These are phyloP conservation scores for Tipula lateralis DNA, from an alignment of 2,888 invertebrate genomes.

Conservation along the genomic window DNA sequence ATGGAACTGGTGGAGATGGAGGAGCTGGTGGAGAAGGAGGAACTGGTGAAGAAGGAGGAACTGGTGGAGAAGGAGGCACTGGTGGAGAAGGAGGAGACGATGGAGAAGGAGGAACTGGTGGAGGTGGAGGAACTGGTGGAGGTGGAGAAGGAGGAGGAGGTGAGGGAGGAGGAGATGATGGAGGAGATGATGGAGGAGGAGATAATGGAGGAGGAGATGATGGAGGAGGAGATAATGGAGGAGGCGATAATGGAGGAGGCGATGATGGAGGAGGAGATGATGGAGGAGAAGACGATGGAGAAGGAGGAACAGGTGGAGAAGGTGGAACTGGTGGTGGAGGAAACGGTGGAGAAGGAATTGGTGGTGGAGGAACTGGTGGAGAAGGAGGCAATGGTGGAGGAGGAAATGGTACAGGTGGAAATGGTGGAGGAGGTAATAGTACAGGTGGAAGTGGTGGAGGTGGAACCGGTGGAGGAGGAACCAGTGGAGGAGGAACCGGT, in stretches of 20 bases:
- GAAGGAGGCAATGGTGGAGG: not conserved
- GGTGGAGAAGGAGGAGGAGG: conserved; percentile 11
- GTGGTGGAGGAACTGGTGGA: conserved; percentile 12
- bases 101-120: too few species aligned
- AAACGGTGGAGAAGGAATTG: not conserved
- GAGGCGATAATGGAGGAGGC: conserved; percentile 24
- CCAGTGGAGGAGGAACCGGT: conserved; percentile 27
- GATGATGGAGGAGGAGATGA: not conserved
- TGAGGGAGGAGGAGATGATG: not conserved
- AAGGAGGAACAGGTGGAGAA: not conserved
- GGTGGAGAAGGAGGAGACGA: too few species aligned
- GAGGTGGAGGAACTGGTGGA: conserved; percentile 25
- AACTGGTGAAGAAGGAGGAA: too few species aligned
- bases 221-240: not conserved
- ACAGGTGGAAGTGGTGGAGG: conserved; percentile 12
- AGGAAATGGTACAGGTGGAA: not conserved
- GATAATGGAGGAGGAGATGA: not conserved
- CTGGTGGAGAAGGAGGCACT: too few species aligned
- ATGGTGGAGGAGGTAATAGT: conserved; percentile 19
- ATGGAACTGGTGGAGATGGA: too few species aligned
- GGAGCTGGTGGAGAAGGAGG: too few species aligned
- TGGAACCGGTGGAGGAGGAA: not conserved
- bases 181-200: not conserved
- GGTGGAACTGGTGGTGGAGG: not conserved
- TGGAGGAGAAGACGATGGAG: not conserved